Base-by-base conservation (phyloP, 2,888 invertebrate species). In the Acrobasis consociella region DNA sequence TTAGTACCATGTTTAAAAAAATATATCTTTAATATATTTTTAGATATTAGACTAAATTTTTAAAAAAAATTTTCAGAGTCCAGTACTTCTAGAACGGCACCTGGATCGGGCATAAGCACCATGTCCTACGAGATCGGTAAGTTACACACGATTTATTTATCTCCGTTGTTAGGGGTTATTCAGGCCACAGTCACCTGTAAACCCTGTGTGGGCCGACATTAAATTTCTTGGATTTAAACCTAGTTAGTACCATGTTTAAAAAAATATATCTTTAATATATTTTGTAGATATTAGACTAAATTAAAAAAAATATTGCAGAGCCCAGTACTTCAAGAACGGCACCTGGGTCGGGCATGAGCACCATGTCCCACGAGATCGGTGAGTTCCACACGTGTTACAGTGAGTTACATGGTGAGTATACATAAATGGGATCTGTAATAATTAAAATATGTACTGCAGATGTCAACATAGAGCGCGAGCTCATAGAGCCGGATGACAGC, bases 381-480 rank as follows among this genome's bases (percentile, higher is more conserved):
- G 49, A 49, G 49, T 49, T 49, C 7, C 7, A 49, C 49, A 49
- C 1, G n/a, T 49, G n/a, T 49, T 49, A 49, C n/a, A n/a, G 49
- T 49, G 1, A 49, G 49, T 49, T 49, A 49, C 49, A 49, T 49
- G 49, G 49, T n/a, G n/a, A 49, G 1, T 49, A 7, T 49, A 49
- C 49, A 49, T 49, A 49, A 49, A 49, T 49, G 7, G 7, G 49
- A 49, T 49, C 49, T 49, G 49, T 49, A 49, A 49, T 49, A 49
- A 49, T 3, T 49, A 49, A 49, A 49, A 49, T 49, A 49, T 49
- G n/a, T 7, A 49, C 7, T 49, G 49, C 49, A 49, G 49, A 49
- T 49, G 49, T 49, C 49, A 49, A 49, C 49, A 49, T 49, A n/a
- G 49, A 49, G 49, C 49, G 49, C 49, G 49, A 49, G n/a, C n/a